Evolutionary conservation across 2,113 vertebrate species (phyloP).

Genomic region (Thalassarche chlororhynchos): DNA sequence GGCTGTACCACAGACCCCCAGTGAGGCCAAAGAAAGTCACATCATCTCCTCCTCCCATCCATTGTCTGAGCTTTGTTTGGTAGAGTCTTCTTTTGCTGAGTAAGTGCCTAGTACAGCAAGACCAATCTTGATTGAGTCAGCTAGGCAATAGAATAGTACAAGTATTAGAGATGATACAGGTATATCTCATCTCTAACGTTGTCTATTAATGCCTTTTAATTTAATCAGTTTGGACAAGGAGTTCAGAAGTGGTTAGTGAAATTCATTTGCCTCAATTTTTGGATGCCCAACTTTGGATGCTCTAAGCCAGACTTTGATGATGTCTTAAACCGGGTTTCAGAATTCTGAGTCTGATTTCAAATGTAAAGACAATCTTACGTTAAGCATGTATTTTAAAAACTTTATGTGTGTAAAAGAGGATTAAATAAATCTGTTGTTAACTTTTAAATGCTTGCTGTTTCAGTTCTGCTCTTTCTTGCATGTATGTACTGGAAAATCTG

Average conservation of each 20-base stretch:
- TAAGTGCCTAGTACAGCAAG: not conserved
- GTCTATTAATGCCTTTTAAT: not conserved
- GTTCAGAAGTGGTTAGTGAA: not conserved
- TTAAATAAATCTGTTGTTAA: constrained; percentile 6
- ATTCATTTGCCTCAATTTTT: not conserved
- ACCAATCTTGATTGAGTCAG: fast-evolving
- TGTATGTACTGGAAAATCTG: not conserved
- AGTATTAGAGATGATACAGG: not conserved
- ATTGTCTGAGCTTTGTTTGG: not conserved
- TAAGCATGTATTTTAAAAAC: constrained; percentile 10
- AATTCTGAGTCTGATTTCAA: not conserved
- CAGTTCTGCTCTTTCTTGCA: not conserved
- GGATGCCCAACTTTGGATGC: not conserved
- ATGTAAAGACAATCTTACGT: not conserved
- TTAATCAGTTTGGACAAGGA: not conserved
- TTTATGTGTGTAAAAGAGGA: not conserved
- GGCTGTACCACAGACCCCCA: not conserved
- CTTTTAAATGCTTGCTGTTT: not conserved
- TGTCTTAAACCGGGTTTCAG: not conserved
- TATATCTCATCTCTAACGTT: not conserved
- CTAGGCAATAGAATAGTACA: not conserved
- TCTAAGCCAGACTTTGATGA: not conserved
- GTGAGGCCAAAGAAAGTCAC: not conserved
- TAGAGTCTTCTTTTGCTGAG: not conserved
- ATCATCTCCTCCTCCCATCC: not conserved